Conservation (phyloP, 2,888 invertebrate species). For the Drosophila diplacantha region DNA sequence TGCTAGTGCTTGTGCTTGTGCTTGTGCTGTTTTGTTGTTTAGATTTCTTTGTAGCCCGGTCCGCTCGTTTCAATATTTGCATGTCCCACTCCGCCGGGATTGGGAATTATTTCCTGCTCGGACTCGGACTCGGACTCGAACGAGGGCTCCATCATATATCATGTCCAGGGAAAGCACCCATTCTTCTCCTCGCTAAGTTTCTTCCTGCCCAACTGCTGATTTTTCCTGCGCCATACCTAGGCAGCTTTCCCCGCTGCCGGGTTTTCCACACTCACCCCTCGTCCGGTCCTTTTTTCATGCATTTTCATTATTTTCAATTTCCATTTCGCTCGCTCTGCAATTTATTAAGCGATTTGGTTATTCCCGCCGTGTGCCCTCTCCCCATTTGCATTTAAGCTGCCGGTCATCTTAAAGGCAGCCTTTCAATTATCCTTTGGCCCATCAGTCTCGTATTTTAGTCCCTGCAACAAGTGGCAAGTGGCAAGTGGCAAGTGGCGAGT, state of each 20-base stretch:
- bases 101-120: conserved; percentile 67
- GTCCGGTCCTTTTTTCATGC: conserved; percentile 40
- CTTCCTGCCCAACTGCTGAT: conserved; percentile 4
- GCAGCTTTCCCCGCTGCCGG: neutral
- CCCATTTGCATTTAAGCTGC: conserved; percentile 36
- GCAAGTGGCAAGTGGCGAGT: neutral
- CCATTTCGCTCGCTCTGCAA: conserved; percentile 46
- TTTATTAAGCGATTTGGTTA: conserved; percentile 47
- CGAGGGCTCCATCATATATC: conserved; percentile 62
- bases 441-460: conserved; percentile 14
- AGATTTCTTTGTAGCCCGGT: conserved; percentile 67
- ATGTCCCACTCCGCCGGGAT: conserved; percentile 40
- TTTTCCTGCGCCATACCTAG: neutral
- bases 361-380: neutral
- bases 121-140: conserved; percentile 8
- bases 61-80: conserved; percentile 65
- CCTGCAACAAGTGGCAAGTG: conserved; percentile 30
- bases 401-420: conserved; percentile 29
- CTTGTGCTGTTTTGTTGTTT: conserved; percentile 57
- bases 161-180: conserved; percentile 52
- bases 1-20: conserved; percentile 15
- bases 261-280: neutral
- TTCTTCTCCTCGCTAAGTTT: conserved; percentile 10
- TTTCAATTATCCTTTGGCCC: conserved; percentile 33
- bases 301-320: conserved; percentile 67